phyloP scores from a whole-genome alignment of 2,113 vertebrate species.

The Calyptommatus sinebrachiatus region DNA sequence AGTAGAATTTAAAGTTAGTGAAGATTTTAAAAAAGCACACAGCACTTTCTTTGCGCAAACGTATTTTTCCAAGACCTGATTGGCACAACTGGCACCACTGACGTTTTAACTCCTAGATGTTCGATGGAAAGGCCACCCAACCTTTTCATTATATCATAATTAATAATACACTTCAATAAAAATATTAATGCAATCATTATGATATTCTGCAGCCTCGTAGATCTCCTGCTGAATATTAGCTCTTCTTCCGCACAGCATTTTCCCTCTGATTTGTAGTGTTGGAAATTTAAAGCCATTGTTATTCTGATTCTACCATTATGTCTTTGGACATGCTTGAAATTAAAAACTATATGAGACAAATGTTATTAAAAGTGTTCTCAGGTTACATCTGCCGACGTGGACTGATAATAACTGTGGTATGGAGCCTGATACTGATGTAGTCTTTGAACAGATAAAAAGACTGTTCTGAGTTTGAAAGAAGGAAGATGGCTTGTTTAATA shows the following conservation, averaged over 20 bases:
- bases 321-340: constrained; percentile 28
- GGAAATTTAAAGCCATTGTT: constrained; percentile 12
- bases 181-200: constrained; percentile 48
- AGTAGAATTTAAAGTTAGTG: too few relatives aligned
- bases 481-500: background rate
- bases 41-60: background rate
- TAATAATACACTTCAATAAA: constrained; percentile 70
- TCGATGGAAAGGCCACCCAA: constrained; percentile 62
- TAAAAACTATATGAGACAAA: constrained; percentile 44
- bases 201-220: constrained; percentile 54
- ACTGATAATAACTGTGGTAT: constrained; percentile 34
- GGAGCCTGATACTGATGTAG: background rate
- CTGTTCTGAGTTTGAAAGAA: background rate
- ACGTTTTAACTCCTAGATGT: constrained; percentile 51
- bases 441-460: background rate
- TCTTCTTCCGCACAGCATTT: constrained; percentile 38
- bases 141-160: constrained; percentile 50
- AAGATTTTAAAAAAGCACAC: background rate
- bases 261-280: constrained; percentile 17
- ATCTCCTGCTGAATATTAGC: constrained; percentile 47
- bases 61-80: constrained; percentile 6
- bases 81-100: constrained; percentile 21
- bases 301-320: background rate
- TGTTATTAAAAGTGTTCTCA: constrained; percentile 25
- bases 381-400: constrained; percentile 14